phyloP scores from a whole-genome alignment of 1,140 invertebrate species.

The Formica selysi region DNA sequence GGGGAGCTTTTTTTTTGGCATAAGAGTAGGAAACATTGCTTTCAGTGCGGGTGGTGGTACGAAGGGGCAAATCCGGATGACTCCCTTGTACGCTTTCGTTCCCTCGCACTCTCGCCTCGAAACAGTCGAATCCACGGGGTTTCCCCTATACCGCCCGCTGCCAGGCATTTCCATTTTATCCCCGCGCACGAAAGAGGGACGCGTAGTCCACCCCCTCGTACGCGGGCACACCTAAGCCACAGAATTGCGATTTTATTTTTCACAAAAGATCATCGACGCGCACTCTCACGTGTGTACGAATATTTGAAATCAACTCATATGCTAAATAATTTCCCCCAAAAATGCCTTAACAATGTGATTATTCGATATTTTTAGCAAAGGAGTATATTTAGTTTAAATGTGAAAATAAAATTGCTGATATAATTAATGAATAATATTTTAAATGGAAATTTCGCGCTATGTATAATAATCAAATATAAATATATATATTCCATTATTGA shows the following conservation, averaged over 20 bases:
- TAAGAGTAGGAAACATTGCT: constrained; percentile 50
- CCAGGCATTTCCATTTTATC: constrained; percentile 81
- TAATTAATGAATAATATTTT: neutral
- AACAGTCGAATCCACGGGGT: constrained; percentile 76
- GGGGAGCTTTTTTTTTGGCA: constrained; percentile 35
- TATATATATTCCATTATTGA: neutral
- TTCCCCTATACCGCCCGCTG: constrained; percentile 79
- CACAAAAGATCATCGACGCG: constrained; percentile 45
- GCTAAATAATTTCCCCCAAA: neutral
- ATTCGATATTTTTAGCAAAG: neutral
- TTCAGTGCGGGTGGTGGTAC: constrained; percentile 39
- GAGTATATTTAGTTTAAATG: neutral
- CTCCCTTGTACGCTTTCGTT: constrained; percentile 58
- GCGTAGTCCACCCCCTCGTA: constrained; percentile 45
- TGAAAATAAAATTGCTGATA: neutral
- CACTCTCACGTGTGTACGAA: neutral
- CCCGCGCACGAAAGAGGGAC: constrained; percentile 59
- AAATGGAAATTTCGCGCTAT: neutral
- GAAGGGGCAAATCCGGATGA: constrained; percentile 62
- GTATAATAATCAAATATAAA: no score
- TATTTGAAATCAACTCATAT: neutral
- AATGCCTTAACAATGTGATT: no score
- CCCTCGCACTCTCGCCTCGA: constrained; percentile 36
- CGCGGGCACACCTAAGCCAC: constrained; percentile 49
- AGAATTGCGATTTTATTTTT: constrained; percentile 48